Conservation (phyloP, 2,888 invertebrate genomes). For the Drosophila longiperda region DNA sequence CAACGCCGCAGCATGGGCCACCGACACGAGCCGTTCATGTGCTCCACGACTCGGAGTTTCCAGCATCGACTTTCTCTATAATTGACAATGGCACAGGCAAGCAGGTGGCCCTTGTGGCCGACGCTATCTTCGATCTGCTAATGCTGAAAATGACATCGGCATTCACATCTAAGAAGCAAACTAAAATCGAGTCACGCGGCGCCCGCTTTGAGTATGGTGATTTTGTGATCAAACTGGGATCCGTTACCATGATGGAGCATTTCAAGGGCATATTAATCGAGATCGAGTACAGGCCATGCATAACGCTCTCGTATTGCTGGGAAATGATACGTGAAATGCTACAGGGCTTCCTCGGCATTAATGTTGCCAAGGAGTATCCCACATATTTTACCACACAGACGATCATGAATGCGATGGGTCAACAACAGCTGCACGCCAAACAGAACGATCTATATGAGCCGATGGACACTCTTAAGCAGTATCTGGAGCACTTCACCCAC, state of each 20-base stretch:
- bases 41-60: slow-evolving; percentile 98
- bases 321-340: slow-evolving; percentile 95
- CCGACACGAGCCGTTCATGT: slow-evolving; percentile 95
- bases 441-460: slow-evolving; percentile 89
- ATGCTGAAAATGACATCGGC: slow-evolving; percentile 95
- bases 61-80: slow-evolving; percentile 96
- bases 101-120: slow-evolving; percentile 95
- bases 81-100: too few relatives aligned
- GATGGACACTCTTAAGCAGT: slow-evolving; percentile 96
- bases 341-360: slow-evolving; percentile 94
- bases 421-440: slow-evolving; percentile 81
- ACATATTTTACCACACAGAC: slow-evolving; percentile 85
- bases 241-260: slow-evolving; percentile 95
- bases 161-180: slow-evolving; percentile 95
- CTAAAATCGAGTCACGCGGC: slow-evolving; percentile 95
- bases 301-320: slow-evolving; percentile 95
- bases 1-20: too few relatives aligned
- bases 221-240: slow-evolving; percentile 96
- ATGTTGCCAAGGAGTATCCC: slow-evolving; percentile 90
- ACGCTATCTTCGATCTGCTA: slow-evolving; percentile 94
- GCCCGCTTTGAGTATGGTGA: slow-evolving; percentile 95
- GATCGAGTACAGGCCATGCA: slow-evolving; percentile 97
- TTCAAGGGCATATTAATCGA: slow-evolving; percentile 97
- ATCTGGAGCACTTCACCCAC: slow-evolving; percentile 96
- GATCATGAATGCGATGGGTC: slow-evolving; percentile 81